Percentiles rank a stretch among this genome's conserved stretches.
Conservation (phyloP, 2,888 invertebrate genomes). For the Drosophila longiperda region DNA sequence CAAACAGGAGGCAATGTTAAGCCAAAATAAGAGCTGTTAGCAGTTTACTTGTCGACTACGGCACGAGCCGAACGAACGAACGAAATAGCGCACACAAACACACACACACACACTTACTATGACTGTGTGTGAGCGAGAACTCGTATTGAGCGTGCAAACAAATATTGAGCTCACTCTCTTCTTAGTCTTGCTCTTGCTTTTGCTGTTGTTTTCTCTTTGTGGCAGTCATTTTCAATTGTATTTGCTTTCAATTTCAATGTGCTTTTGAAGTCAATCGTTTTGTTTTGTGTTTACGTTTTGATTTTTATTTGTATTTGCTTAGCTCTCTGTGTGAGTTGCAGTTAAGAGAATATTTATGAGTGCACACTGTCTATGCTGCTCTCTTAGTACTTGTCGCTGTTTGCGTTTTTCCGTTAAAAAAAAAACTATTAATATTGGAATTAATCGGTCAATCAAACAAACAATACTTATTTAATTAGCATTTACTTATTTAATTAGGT, state of each 20-base stretch:
- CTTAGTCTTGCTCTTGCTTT: neutral
- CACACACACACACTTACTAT: neutral
- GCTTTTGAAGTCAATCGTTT: constrained; percentile 44
- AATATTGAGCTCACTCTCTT: constrained; percentile 21
- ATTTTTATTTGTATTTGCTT: constrained; percentile 26
- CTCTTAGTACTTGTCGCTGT: neutral
- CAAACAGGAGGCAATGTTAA: constrained; percentile 57
- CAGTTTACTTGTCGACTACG: constrained; percentile 22
- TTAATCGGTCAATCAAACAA: neutral
- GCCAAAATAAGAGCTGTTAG: constrained; percentile 42
- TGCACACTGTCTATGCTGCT: neutral
- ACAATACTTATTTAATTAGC: neutral
- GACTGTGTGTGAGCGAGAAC: constrained; percentile 1
- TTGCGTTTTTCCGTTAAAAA: neutral
- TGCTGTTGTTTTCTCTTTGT: constrained; percentile 1
- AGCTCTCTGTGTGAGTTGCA: constrained; percentile 10
- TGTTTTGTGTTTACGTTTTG: constrained; percentile 57
- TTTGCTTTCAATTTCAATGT: constrained; percentile 43
- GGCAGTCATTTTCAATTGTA: constrained; percentile 41
- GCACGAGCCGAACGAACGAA: constrained; percentile 29
- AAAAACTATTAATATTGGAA: neutral
- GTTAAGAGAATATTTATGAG: constrained; percentile 25
- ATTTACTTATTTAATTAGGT: neutral
- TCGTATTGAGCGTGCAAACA: constrained; percentile 23
- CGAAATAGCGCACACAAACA: constrained; percentile 5